phyloP scores from a whole-genome alignment of 2,888 invertebrate genomes.

The Pegoplata infirma region DNA sequence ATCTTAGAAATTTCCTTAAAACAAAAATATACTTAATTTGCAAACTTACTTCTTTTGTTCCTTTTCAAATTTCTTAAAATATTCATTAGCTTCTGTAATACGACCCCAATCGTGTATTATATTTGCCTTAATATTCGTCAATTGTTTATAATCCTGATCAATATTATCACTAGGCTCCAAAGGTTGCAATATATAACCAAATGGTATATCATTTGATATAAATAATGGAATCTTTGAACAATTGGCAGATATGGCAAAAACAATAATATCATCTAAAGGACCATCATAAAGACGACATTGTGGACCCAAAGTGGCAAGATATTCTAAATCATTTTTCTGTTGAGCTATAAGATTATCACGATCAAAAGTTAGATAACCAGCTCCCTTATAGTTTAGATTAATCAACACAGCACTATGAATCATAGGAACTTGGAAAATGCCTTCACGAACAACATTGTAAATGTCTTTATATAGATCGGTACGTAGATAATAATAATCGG shows the following conservation, averaged over 20 bases:
- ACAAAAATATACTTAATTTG: no score
- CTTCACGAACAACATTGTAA: constrained; percentile 82
- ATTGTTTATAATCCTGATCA: constrained; percentile 83
- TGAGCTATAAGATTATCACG: constrained; percentile 68
- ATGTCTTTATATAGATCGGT: constrained; percentile 92
- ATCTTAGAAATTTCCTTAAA: no score
- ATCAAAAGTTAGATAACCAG: constrained; percentile 86
- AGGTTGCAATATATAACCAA: constrained; percentile 91
- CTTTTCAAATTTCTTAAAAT: constrained; percentile 75
- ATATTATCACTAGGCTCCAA: constrained; percentile 84
- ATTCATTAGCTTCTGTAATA: constrained; percentile 76
- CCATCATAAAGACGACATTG: constrained; percentile 82
- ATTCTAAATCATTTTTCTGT: constrained; percentile 66
- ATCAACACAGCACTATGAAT: constrained; percentile 92
- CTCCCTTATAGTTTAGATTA: constrained; percentile 81
- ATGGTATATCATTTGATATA: constrained; percentile 89
- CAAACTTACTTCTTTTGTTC: constrained; percentile 74
- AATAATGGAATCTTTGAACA: constrained; percentile 82
- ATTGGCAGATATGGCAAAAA: constrained; percentile 91
- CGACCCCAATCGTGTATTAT: constrained; percentile 82
- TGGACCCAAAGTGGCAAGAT: constrained; percentile 66
- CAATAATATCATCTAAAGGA: constrained; percentile 94
- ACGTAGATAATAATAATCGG: constrained; percentile 89
- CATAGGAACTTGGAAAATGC: constrained; percentile 93
- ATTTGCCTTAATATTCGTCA: constrained; percentile 87